Base-by-base conservation (phyloP, 2,888 invertebrate genomes). In the Cylloceria caligata region DNA sequence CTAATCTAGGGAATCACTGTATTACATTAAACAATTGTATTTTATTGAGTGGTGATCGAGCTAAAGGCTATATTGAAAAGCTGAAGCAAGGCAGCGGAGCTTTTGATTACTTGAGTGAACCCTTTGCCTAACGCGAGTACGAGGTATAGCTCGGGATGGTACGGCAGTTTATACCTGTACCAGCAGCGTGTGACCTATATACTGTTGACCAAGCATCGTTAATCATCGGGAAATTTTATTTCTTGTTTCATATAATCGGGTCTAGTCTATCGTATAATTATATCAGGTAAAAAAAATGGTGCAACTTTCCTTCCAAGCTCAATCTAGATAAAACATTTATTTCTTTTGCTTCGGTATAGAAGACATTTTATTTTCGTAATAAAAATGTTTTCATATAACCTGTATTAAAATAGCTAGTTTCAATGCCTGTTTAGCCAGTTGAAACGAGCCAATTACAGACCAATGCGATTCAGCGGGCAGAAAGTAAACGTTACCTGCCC, bases 101-200 rank as follows among this genome's bases (percentile, higher is more conserved):
- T 81, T 77, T 81, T 81, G 72, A 81, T 81, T 76, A 77, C 55
- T 72, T 76, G 76, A 81, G 68, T 77, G 81, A 76, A 76, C 69
- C 52, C 76, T 76, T 72, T 68, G 52, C 68, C 72, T 81, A 62
- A 30, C 57, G 72, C 62, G 67, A 62, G 62, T 49, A 49, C 36
- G 60, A 65, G 65, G 34, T 67, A 69, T 34, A 30, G 30, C 49
- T n/a, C 16, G 39, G 60, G 36, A 67, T 45, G 27, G 47, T 34
- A 6, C 6, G 19, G 42, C 42, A 57, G 24, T 24, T 49, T 52
- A 64, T 60, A 34, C 24, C 49, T 27, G 21, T 39, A 11, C 39
- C 39, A 11, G 39, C 11, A 72, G 68, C 76, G 30, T 62, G 34
- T 72, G 81, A 67, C 76, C 81, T 77, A 81, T 68, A 81, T 81